Base-by-base conservation (phyloP, 1,140 invertebrate species). In the Drosophila miranda region DNA sequence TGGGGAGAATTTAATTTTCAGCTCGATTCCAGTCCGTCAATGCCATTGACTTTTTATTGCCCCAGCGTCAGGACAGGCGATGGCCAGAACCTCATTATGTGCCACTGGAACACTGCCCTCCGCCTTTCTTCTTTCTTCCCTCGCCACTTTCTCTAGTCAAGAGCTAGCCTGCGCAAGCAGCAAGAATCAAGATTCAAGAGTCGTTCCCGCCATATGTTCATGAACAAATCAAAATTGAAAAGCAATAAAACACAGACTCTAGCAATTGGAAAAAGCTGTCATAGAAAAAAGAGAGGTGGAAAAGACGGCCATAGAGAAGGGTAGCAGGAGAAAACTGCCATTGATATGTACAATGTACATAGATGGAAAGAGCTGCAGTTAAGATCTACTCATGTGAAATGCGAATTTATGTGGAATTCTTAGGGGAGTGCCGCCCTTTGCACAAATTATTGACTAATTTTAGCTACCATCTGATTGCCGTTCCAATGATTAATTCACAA, bases 221-320 rank as follows among this genome's bases (percentile, higher is more conserved):
- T 4, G 16, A 51, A 51, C 63, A 72, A 80, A 84, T 84, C 80
- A 86, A 70, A 84, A 86, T 63, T 53, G 73, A 86, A 86, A 66
- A 86, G 81, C 73, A 80, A 86, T 84, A 86, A 84, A 84, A 66
- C 57, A 62, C 72, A 62, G 58, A 71, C 59, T 34, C 11, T n/a
- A 34, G 52, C 16, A 21, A 13, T 26, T 46, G 50, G 46, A 53
- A 13, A 13, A 43, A 56, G 68, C 75, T 78, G 75, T 72, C 70
- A 61, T 28, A 68, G 19, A 53, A 23, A 34, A 38, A 3, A 42
- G 53, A 21, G 53, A 30, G 41, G 41, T 21, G 41, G 6, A 11
- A 2, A 38, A 51, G 9, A 13, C 50, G 4, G 11, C 3, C 34
- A 13, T 0, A 1, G 34, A 13, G 34, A 13, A 13, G 30, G 16